Evolutionary conservation across 1,140 invertebrate species (phyloP).

Genomic region (Pectinophora gossypiella): DNA sequence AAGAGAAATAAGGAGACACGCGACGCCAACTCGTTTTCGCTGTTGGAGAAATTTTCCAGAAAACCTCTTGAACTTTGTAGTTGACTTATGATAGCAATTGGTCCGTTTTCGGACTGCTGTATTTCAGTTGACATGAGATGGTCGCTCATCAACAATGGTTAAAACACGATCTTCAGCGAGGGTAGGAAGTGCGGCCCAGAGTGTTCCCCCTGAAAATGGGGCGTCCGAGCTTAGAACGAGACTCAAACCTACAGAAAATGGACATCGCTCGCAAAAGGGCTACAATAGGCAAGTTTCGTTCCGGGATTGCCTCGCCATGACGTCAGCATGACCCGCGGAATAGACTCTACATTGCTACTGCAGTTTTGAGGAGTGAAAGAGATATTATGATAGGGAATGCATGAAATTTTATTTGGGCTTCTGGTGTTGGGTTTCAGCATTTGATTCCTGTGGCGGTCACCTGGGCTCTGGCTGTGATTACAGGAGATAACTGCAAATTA

Average conservation of each 20-base stretch:
- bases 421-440: slow-evolving; percentile 19
- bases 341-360: slow-evolving; percentile 10
- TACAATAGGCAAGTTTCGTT: slow-evolving; percentile 55
- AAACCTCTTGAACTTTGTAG: slow-evolving; percentile 37
- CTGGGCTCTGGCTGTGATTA: no score
- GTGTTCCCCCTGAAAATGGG: slow-evolving; percentile 62
- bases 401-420: slow-evolving; percentile 18
- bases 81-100: slow-evolving; percentile 42
- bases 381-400: slow-evolving; percentile 7
- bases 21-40: slow-evolving; percentile 23
- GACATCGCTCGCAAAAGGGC: slow-evolving; percentile 53
- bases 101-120: slow-evolving; percentile 65
- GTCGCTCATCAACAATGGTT: slow-evolving; percentile 71
- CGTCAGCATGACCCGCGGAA: neutral
- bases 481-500: no score
- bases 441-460: no score
- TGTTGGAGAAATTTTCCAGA: slow-evolving; percentile 68
- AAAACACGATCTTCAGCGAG: slow-evolving; percentile 74
- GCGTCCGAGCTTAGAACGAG: slow-evolving; percentile 61
- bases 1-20: slow-evolving; percentile 66
- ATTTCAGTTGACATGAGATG: slow-evolving; percentile 72
- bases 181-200: slow-evolving; percentile 59
- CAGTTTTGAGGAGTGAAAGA: slow-evolving; percentile 3
- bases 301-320: slow-evolving; percentile 30
- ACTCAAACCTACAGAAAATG: slow-evolving; percentile 58